Percentiles rank a stretch among this genome's conserved stretches.
These are phyloP conservation scores for Drosophila watanabei DNA, from an alignment of 1,140 invertebrate genomes.

Conservation along the genomic window DNA sequence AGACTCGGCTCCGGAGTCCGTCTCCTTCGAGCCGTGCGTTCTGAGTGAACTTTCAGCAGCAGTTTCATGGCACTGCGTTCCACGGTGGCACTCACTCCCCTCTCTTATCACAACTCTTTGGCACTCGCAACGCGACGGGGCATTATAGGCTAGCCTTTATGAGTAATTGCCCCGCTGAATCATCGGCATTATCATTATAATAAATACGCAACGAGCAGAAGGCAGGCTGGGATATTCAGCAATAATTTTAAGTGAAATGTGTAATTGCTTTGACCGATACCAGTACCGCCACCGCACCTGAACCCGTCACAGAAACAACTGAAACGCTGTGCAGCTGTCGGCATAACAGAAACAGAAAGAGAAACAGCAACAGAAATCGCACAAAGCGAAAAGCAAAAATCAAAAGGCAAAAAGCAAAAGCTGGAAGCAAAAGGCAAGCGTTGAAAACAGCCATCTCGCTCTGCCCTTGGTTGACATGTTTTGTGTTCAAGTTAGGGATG, in stretches of 20 bases:
- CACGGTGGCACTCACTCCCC: slow-evolving; percentile 19
- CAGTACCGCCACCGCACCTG: slow-evolving; percentile 69
- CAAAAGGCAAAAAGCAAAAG: slow-evolving; percentile 7
- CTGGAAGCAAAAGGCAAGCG: slow-evolving; percentile 20
- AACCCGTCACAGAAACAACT: slow-evolving; percentile 75
- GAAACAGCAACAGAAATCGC: slow-evolving; percentile 22
- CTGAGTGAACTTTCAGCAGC: slow-evolving; percentile 79
- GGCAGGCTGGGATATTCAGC: slow-evolving; percentile 5
- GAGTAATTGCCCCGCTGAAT: slow-evolving; percentile 40
- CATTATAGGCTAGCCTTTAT: slow-evolving; percentile 32
- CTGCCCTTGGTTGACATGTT: slow-evolving; percentile 67
- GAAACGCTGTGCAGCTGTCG: slow-evolving; percentile 57
- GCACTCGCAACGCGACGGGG: slow-evolving; percentile 2
- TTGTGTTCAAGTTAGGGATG: slow-evolving; percentile 15
- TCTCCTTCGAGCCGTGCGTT: slow-evolving; percentile 73
- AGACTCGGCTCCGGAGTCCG: slow-evolving; percentile 63
- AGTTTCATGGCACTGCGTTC: slow-evolving; percentile 68
- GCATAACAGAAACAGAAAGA: slow-evolving; percentile 38
- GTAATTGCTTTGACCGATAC: slow-evolving; percentile 52
- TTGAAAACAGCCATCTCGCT: slow-evolving; percentile 24
- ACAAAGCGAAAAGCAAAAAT: slow-evolving; percentile 14
- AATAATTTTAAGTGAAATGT: slow-evolving; percentile 4
- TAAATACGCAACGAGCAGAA: neutral
- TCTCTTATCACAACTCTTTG: slow-evolving; percentile 46
- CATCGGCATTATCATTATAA: slow-evolving; percentile 26